Evolutionary conservation across 2,888 invertebrate genomes (phyloP).

Genomic region (Autographa gamma): DNA sequence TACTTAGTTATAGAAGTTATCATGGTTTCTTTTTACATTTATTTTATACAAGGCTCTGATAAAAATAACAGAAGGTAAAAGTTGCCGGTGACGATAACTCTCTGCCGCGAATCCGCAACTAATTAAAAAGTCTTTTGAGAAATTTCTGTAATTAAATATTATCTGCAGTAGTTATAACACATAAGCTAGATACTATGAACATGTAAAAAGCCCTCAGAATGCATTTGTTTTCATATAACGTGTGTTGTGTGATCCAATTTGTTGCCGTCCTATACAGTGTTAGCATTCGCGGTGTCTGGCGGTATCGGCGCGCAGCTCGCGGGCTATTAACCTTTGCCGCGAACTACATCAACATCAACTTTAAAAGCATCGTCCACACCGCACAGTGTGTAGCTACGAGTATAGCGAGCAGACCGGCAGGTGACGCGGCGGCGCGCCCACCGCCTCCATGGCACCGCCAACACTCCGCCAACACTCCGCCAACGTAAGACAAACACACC

Average conservation of each 20-base stretch:
- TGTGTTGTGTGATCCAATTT: background rate
- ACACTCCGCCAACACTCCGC: conserved; percentile 33
- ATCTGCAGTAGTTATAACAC: too few relatives aligned
- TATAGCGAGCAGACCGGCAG: background rate
- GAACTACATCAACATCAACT: background rate
- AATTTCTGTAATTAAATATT: too few relatives aligned
- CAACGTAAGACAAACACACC: conserved; percentile 26
- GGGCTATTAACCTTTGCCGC: background rate
- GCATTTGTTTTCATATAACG: background rate
- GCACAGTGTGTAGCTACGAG: background rate
- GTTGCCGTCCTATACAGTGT: background rate
- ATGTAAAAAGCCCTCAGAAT: too few relatives aligned
- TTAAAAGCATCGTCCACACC: background rate
- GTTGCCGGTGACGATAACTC: too few relatives aligned
- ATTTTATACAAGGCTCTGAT: too few relatives aligned
- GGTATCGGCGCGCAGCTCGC: conserved; percentile 25
- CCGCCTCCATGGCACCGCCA: conserved; percentile 28
- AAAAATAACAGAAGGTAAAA: too few relatives aligned
- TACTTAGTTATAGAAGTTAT: background rate
- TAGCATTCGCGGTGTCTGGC: conserved; percentile 12
- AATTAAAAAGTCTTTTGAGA: too few relatives aligned
- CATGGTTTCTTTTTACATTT: too few relatives aligned
- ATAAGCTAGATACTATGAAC: too few relatives aligned
- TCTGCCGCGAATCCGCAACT: too few relatives aligned
- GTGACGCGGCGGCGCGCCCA: conserved; percentile 50